phyloP scores from a whole-genome alignment of 2,888 invertebrate species.

The Idaea aversata region DNA sequence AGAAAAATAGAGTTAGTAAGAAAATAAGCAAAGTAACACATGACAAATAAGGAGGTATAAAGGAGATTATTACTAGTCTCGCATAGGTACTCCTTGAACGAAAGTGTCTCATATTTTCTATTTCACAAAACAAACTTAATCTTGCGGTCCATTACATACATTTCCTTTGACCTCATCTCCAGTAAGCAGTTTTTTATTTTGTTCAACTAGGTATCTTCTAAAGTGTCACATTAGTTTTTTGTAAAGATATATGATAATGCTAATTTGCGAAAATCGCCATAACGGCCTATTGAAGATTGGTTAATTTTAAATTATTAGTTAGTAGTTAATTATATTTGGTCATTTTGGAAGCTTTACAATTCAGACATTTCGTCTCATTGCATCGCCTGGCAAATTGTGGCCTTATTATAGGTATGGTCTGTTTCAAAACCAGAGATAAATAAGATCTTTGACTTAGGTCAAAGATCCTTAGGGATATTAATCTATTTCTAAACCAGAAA shows the following conservation, averaged over 20 bases:
- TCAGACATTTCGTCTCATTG: background rate
- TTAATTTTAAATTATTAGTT: no score
- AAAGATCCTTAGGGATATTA: background rate
- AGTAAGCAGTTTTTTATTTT: background rate
- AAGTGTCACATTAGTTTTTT: background rate
- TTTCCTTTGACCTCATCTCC: background rate
- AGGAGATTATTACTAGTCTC: background rate
- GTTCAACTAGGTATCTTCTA: background rate
- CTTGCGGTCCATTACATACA: background rate
- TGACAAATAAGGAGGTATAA: no score
- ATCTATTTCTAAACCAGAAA: background rate
- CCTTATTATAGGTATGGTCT: background rate
- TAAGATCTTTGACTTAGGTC: background rate
- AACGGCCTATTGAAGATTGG: no score
- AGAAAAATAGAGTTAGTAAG: constrained; percentile 26
- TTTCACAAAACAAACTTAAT: background rate
- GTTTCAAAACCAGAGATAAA: background rate
- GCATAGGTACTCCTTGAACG: background rate
- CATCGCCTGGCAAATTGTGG: background rate
- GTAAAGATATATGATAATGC: background rate
- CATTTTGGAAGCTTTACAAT: background rate
- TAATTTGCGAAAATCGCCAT: background rate
- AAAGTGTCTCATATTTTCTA: background rate
- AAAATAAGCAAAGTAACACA: no score
- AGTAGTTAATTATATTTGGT: background rate